A percentile compares a stretch with the other conserved stretches of the same genome.
These are phyloP conservation scores for Melinaea menophilus DNA, from an alignment of 2,888 invertebrate genomes.

Conservation along the genomic window DNA sequence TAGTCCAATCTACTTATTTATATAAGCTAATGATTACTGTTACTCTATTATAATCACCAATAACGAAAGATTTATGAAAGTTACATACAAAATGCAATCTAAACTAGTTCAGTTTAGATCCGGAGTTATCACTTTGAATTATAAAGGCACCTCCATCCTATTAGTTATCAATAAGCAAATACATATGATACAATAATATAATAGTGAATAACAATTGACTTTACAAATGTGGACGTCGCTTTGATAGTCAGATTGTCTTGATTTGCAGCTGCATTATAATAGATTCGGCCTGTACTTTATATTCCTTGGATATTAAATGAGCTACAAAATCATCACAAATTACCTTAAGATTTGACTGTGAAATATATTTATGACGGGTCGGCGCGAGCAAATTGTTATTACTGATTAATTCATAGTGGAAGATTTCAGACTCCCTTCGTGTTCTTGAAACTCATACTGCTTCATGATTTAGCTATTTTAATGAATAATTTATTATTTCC, in stretches of 20 bases:
- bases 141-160: not conserved
- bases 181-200: conserved; percentile 16
- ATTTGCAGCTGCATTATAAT: conserved; percentile 57
- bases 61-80: too few relatives aligned
- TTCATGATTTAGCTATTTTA: conserved; percentile 12
- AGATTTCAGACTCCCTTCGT: conserved; percentile 43
- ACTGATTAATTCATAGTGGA: conserved; percentile 57
- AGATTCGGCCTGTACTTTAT: conserved; percentile 66
- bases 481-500: conserved; percentile 10
- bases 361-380: conserved; percentile 67
- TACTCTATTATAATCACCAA: too few relatives aligned
- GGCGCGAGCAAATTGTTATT: conserved; percentile 44
- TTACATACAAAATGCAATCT: too few relatives aligned
- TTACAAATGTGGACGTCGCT: conserved; percentile 41
- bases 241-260: conserved; percentile 63
- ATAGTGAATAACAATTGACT: conserved; percentile 26
- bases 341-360: conserved; percentile 75
- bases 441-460: conserved; percentile 20
- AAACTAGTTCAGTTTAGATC: not conserved
- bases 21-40: too few relatives aligned
- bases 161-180: conserved; percentile 10
- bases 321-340: conserved; percentile 74
- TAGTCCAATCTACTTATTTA: too few relatives aligned
- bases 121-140: not conserved
- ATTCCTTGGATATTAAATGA: conserved; percentile 77